Percentiles rank a stretch among this genome's conserved stretches.
These are phyloP conservation scores for Eurois occulta DNA, from an alignment of 2,888 invertebrate genomes.

Conservation along the genomic window DNA sequence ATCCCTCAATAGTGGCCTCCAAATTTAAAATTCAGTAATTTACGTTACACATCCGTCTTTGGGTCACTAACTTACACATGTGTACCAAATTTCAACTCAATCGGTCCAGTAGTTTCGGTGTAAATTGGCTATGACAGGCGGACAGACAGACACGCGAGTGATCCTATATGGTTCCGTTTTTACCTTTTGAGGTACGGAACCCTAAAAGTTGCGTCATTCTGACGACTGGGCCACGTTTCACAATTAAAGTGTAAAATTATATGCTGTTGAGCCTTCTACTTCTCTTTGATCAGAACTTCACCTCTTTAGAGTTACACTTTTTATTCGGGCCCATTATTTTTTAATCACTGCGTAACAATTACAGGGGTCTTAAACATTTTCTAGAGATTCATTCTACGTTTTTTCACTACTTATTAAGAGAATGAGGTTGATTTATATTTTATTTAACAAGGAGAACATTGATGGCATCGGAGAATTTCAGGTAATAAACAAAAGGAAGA, in stretches of 20 bases:
- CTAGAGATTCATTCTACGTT: constrained; percentile 35
- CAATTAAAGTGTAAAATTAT: constrained; percentile 1
- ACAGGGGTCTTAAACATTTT: constrained; percentile 32
- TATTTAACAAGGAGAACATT: constrained; percentile 67
- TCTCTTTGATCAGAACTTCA: constrained; percentile 44
- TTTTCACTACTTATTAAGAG: constrained; percentile 33
- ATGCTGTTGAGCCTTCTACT: constrained; percentile 4
- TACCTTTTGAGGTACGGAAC: too few species aligned
- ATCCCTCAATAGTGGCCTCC: too few species aligned
- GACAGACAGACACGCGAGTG: too few species aligned
- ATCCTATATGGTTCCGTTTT: too few species aligned
- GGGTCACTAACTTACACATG: too few species aligned
- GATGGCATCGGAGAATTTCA: constrained; percentile 72
- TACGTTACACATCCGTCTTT: too few species aligned
- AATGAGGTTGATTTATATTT: constrained; percentile 68
- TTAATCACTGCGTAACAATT: constrained; percentile 44
- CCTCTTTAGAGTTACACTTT: constrained; percentile 36
- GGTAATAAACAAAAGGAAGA: constrained; percentile 74
- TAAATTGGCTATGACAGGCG: too few species aligned
- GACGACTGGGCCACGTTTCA: neutral
- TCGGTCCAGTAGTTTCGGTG: too few species aligned
- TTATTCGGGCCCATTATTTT: constrained; percentile 22
- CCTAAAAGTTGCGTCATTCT: constrained; percentile 1
- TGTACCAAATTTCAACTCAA: too few species aligned
- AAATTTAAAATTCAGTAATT: too few species aligned